Base-by-base conservation (phyloP, 2,888 invertebrate species). In the Iphiclides podalirius region DNA sequence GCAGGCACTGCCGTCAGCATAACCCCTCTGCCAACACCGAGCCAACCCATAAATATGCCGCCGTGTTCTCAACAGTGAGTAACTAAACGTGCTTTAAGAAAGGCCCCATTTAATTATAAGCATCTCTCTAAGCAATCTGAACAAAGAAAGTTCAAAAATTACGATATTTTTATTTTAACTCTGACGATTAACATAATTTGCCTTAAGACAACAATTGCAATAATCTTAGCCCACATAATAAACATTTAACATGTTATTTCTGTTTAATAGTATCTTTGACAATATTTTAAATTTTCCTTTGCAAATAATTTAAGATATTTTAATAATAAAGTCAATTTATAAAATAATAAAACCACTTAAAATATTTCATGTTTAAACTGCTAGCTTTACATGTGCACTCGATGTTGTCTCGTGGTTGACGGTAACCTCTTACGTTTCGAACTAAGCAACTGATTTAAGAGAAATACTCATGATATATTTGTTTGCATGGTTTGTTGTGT, bases 401-500 rank as follows among this genome's bases (percentile, higher is more conserved):
- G 20, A 50, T 50, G 44, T 45, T 40, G 45, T 45, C 39, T 28
- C 40, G 40, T 45, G 20, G 36, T 40, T 50, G 40, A 7, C 17
- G 26, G 20, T 45, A 40, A 45, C 40, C 4, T 12, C 12, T 31
- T 37, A 35, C 16, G 9, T 31, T 31, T 6, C 40, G 20, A 40
- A 36, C 45, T 50, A 50, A 41, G 50, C 20, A 44, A 36, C 20
- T 42, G 52, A 52, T 42, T 57, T 57, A 63, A 62, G 59, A 60
- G 65, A 69, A 54, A 67, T 76, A 81, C 77, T 85, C 62, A 85
- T 82, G 64, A 65, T n/a, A 66, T 67, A 64, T 68, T 67, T 76
- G 62, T 81, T 85, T 88, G 88, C 88, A 88, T 88, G 88, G 85
- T 86, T 77, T 88, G 86, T 75, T 64, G 79, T 83, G 79, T 83